Conservation (phyloP, 2,113 vertebrate species). For the Euleptes europaea region DNA sequence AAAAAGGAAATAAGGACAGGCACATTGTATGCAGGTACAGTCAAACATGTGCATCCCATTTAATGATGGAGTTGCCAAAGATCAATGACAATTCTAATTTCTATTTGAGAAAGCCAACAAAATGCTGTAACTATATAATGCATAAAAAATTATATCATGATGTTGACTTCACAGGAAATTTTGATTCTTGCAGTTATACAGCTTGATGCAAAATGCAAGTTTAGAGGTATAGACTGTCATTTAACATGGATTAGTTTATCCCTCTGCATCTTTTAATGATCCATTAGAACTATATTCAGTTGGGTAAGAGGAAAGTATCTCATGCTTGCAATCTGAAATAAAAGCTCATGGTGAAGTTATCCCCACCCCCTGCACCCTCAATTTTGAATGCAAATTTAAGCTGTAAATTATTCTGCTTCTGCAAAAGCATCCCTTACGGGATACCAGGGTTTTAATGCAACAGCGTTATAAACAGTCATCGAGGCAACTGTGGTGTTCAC, state of each 20-base stretch:
- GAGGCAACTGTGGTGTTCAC: no score
- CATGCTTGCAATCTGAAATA: neutral
- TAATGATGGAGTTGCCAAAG: neutral
- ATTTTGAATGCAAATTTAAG: no score
- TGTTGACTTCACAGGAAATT: neutral
- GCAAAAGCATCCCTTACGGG: no score
- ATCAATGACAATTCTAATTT: neutral
- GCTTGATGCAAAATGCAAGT: no score
- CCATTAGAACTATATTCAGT: neutral
- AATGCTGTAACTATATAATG: neutral
- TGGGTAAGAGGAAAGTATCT: neutral
- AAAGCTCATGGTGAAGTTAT: neutral
- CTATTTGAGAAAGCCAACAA: neutral
- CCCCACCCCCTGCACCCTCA: no score
- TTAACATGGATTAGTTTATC: neutral
- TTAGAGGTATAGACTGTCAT: neutral
- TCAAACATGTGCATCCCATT: neutral
- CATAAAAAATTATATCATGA: neutral
- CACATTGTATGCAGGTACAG: neutral
- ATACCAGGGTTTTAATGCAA: no score
- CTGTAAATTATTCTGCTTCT: no score
- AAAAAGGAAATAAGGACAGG: neutral
- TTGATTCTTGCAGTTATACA: no score
- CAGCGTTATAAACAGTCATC: no score
- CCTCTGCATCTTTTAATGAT: neutral